phyloP scores from a whole-genome alignment of 2,113 vertebrate genomes.

The Myiagra hebetior region DNA sequence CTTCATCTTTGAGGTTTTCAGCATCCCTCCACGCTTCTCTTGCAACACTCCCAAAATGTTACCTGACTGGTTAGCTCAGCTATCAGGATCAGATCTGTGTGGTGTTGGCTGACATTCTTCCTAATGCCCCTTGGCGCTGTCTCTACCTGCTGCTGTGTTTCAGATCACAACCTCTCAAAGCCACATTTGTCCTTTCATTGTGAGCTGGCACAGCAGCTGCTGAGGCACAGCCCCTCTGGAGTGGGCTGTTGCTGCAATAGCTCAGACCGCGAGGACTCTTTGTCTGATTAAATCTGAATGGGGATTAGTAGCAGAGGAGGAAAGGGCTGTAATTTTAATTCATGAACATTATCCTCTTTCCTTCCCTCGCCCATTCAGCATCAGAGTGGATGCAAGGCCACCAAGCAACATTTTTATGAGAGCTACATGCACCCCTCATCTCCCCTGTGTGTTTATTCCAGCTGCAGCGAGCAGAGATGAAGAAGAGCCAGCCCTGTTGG shows the following conservation, averaged over 20 bases:
- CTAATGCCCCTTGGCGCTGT: rapidly evolving
- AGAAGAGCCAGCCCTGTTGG: background rate
- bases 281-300: constrained; percentile 41
- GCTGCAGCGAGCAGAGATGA: background rate
- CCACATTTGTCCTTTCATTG: background rate
- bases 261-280: background rate
- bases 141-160: background rate
- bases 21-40: background rate
- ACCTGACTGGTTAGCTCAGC: background rate
- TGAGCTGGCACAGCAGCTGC: background rate
- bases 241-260: background rate
- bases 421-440: background rate
- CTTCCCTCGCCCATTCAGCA: background rate
- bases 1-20: background rate
- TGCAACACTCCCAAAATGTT: background rate
- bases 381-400: background rate
- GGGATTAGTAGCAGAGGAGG: constrained; percentile 23
- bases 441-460: background rate
- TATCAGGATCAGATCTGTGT: rapidly evolving
- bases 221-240: background rate
- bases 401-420: background rate
- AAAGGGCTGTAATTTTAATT: constrained; percentile 15
- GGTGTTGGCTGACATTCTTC: background rate
- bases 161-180: background rate
- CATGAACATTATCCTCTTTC: constrained; percentile 18